Percentiles rank a stretch among this genome's conserved stretches.
Conservation (phyloP, 2,888 invertebrate species). For the Harpalus rubripes region DNA sequence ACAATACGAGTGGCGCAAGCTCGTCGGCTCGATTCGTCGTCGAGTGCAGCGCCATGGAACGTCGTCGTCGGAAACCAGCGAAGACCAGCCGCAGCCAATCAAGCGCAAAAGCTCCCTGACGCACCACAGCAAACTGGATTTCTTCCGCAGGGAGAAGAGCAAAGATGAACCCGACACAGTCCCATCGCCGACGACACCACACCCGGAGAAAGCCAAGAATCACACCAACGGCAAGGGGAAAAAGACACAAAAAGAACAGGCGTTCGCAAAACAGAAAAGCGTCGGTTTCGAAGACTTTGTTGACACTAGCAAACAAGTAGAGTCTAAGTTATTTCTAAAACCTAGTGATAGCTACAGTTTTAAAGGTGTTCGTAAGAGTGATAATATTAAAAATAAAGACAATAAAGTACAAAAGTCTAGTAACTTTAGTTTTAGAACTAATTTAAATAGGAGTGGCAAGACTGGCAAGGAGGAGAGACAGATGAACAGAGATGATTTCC, state of each 20-base stretch:
- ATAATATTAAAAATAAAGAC: conserved; percentile 70
- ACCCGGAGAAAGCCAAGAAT: conserved; percentile 67
- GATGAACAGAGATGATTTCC: conserved; percentile 83
- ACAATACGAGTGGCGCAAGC: conserved; percentile 76
- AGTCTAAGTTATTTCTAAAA: conserved; percentile 67
- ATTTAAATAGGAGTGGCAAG: conserved; percentile 68
- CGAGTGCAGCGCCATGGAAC: conserved; percentile 77
- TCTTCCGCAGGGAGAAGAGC: conserved; percentile 72
- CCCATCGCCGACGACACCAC: neutral
- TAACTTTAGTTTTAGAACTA: conserved; percentile 73
- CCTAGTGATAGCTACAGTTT: conserved; percentile 69
- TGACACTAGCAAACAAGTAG: conserved; percentile 40
- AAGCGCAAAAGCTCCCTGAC: conserved; percentile 76
- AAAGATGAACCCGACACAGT: conserved; percentile 69
- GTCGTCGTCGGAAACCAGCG: conserved; percentile 69
- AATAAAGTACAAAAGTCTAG: conserved; percentile 71
- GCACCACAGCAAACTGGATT: conserved; percentile 73
- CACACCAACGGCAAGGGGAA: conserved; percentile 70
- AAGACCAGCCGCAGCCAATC: conserved; percentile 67
- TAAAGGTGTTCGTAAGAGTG: conserved; percentile 76
- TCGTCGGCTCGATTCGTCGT: conserved; percentile 77
- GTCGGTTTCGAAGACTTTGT: conserved; percentile 73
- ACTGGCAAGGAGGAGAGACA: conserved; percentile 71
- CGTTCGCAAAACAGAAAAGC: conserved; percentile 74
- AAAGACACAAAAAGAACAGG: conserved; percentile 57